Conservation (phyloP, 2,797 vertebrate genomes). For the Peromyscus aztecus region DNA sequence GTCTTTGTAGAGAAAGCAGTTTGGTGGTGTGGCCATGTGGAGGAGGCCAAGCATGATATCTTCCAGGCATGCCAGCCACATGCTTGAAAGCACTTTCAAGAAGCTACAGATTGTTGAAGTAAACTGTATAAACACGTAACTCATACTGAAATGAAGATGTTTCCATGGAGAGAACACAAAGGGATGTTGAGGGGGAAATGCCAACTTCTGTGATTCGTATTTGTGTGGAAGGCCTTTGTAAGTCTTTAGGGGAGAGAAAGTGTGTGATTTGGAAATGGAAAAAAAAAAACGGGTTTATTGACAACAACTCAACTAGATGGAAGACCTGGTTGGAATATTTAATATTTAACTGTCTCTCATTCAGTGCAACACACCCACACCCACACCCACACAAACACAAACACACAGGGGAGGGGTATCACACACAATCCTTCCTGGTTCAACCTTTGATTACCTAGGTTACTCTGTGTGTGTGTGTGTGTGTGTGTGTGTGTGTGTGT, state of each 20-base stretch:
- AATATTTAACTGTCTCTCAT: background rate
- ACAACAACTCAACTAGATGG: background rate
- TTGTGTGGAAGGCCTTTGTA: background rate
- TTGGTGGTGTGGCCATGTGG: rapidly evolving
- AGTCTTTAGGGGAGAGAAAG: background rate
- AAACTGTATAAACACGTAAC: background rate
- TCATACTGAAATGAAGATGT: background rate
- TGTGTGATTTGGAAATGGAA: no score
- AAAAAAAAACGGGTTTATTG: background rate
- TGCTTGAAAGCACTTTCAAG: background rate
- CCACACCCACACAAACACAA: background rate
- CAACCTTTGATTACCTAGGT: background rate
- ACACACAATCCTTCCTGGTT: background rate
- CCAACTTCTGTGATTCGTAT: background rate
- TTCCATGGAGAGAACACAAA: background rate
- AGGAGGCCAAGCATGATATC: no score
- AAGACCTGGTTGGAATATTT: background rate
- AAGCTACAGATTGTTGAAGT: background rate
- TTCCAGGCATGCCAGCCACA: no score
- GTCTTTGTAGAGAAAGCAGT: background rate
- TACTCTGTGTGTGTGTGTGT: no score
- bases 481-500: no score
- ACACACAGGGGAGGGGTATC: no score
- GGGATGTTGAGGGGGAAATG: background rate
- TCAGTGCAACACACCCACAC: background rate